phyloP scores from a whole-genome alignment of 2,888 invertebrate genomes.

The Scaptomyza polygonia region DNA sequence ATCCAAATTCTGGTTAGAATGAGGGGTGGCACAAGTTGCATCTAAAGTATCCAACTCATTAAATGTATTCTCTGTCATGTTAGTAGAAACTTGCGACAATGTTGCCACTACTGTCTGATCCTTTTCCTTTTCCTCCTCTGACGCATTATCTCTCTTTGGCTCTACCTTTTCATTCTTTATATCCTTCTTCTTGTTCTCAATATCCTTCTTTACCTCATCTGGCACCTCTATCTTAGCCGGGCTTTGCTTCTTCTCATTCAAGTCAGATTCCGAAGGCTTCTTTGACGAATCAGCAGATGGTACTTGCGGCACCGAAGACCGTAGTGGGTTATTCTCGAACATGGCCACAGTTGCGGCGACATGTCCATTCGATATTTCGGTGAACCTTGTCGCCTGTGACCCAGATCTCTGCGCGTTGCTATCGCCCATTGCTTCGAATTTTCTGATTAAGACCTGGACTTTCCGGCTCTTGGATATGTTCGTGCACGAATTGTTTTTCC shows the following conservation, averaged over 20 bases:
- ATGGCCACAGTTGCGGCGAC: conserved; percentile 1
- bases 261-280: not conserved
- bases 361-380: not conserved
- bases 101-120: not conserved
- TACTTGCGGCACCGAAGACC: not conserved
- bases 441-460: not conserved
- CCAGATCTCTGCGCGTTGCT: not conserved
- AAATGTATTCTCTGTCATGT: not conserved
- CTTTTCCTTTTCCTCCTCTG: not conserved
- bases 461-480: not conserved
- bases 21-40: not conserved
- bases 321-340: not conserved
- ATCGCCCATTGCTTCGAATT: not conserved
- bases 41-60: not conserved
- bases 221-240: not conserved
- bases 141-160: not conserved
- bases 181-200: not conserved
- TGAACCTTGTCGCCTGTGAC: not conserved
- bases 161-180: not conserved
- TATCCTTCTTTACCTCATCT: not conserved
- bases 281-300: not conserved
- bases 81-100: not conserved
- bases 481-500: not conserved
- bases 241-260: not conserved
- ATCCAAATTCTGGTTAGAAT: not conserved